Percentiles rank a stretch among this genome's conserved stretches.
Conservation (phyloP, 2,797 vertebrate species). For the Phrynocephalus forsythii region DNA sequence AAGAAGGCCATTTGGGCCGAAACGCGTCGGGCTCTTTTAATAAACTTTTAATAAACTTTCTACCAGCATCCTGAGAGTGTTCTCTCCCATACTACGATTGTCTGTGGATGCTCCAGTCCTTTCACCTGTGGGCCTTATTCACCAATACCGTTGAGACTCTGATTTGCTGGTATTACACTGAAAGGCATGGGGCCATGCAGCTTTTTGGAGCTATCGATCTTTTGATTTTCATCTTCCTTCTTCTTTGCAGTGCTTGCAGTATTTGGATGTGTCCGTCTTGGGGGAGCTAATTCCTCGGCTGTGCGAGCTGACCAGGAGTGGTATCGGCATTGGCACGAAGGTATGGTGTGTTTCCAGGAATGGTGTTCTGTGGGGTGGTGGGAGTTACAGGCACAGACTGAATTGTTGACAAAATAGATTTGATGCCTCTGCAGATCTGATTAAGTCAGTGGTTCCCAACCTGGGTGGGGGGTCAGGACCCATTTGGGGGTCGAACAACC, state of each 20-base stretch:
- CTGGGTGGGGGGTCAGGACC: no score
- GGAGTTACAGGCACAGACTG: not conserved
- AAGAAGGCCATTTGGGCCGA: no score
- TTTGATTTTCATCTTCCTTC: slow-evolving; percentile 38
- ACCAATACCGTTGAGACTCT: not conserved
- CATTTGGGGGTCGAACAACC: no score
- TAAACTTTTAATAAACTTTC: no score
- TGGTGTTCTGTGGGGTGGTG: not conserved
- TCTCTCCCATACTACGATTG: no score
- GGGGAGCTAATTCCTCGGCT: slow-evolving; percentile 92
- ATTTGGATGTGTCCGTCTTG: slow-evolving; percentile 92
- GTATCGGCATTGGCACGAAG: slow-evolving; percentile 96
- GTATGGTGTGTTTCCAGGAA: slow-evolving; percentile 72
- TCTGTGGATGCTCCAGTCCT: no score
- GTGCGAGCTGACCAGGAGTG: slow-evolving; percentile 94
- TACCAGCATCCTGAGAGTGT: no score
- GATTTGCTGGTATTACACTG: not conserved
- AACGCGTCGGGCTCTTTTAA: no score
- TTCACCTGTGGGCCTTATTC: not conserved
- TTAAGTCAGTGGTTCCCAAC: no score
- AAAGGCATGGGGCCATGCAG: not conserved
- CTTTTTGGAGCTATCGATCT: not conserved
- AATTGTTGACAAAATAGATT: rapidly evolving
- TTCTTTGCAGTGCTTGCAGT: slow-evolving; percentile 90
- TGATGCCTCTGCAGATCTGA: not conserved